Evolutionary conservation across 2,888 invertebrate genomes (phyloP).

Genomic region (Aspidiotus rigidus): DNA sequence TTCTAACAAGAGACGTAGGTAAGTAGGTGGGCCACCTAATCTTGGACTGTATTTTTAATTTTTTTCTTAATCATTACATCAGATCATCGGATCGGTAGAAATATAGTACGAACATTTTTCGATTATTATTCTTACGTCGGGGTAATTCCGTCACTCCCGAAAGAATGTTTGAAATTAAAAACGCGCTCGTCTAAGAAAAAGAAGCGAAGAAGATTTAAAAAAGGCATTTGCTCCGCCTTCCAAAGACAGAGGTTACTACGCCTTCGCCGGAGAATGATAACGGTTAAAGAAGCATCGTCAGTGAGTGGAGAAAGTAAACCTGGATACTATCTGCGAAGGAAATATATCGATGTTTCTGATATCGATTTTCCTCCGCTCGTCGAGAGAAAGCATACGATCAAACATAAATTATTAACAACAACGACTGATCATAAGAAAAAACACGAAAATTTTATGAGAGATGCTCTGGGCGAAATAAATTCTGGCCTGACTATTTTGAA

Average conservation of each 20-base stretch:
- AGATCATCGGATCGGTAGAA: constrained; percentile 45
- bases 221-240: too few species aligned
- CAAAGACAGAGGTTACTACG: neutral
- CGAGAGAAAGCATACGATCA: neutral
- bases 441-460: neutral
- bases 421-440: neutral
- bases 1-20: neutral
- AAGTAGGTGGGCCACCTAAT: neutral
- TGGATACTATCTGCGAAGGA: constrained; percentile 11
- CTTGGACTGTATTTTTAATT: too few species aligned
- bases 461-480: neutral
- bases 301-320: constrained; percentile 13
- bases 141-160: constrained; percentile 45
- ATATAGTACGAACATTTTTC: constrained; percentile 63
- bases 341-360: constrained; percentile 19
- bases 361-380: constrained; percentile 16
- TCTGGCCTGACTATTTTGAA: neutral
- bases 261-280: neutral
- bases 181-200: too few species aligned
- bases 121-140: constrained; percentile 73
- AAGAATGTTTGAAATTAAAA: neutral
- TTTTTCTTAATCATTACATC: neutral
- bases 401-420: constrained; percentile 7
- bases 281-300: neutral
- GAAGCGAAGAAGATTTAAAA: too few species aligned